Base-by-base conservation (phyloP, 2,113 vertebrate species). In the Heteronetta atricapilla region DNA sequence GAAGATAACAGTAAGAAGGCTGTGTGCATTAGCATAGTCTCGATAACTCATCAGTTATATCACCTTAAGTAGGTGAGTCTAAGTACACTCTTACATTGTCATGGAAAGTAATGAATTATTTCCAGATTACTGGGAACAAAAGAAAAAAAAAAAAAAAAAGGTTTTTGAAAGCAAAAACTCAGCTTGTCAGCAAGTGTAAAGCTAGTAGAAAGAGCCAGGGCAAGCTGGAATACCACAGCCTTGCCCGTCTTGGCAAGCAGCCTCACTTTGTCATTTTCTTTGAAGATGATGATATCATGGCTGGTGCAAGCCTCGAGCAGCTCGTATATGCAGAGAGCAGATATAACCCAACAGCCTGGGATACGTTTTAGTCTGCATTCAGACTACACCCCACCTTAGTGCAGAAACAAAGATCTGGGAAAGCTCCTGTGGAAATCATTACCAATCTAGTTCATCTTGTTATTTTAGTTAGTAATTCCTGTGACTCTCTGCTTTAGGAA, bases 11-110 rank as follows among this genome's bases (percentile, higher is more conserved):
- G 21, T 1, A 74, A 17, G 9, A 18, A 22, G 46, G 56, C 29
- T 25, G 11, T 4, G 8, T 0, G 2, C 10, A 26, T 33, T 28
- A 28, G 29, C 80, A 28, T 6, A 6, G 18, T 10, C 10, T 28
- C 11, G 44, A 28, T 60, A 10, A 18, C 44, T n/a, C n/a, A 20
- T 2, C n/a, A 8, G 42, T 34, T 44, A 3, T 40, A 17, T 13
- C 80, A 40, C 34, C 55, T 40, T 4, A 60, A 23, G 34, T 11
- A 22, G 17, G 18, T 50, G 34, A 60, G 19, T 10, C 17, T 10
- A 28, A 22, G 55, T 17, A 28, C 25, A 14, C 40, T 17, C 19
- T 46, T 46, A 36, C 12, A 2, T 33, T 36, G 64, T 11, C 63
- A 68, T 26, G 8, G 38, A 68, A 34, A 34, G 10, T 17, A 56